Evolutionary conservation across 2,888 invertebrate species (phyloP).

Genomic region (Eupithecia insigniata): DNA sequence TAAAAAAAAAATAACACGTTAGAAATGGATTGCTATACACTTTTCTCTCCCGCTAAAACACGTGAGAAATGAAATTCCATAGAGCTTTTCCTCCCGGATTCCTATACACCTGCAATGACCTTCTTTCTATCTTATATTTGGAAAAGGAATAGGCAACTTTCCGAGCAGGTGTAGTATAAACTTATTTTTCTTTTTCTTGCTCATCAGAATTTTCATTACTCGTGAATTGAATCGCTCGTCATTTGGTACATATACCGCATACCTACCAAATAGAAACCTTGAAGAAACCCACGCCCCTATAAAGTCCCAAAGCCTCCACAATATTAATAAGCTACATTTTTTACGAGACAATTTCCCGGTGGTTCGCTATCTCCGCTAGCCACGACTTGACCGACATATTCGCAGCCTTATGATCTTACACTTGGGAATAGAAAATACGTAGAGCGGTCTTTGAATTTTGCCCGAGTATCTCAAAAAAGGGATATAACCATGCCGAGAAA

Average conservation of each 20-base stretch:
- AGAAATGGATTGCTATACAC: no score
- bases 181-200: no score
- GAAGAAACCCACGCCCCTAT: conserved; percentile 14
- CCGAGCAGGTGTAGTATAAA: no score
- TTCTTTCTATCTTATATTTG: no score
- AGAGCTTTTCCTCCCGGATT: no score
- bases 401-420: conserved; percentile 68
- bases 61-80: no score
- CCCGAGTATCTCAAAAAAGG: neutral
- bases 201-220: no score
- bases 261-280: conserved; percentile 15
- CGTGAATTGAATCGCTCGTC: no score
- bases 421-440: conserved; percentile 54
- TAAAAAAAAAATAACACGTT: no score
- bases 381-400: conserved; percentile 82
- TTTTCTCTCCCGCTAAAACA: no score
- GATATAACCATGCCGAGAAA: neutral
- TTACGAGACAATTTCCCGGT: conserved; percentile 63
- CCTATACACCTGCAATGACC: no score
- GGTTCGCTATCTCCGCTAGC: conserved; percentile 72
- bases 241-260: neutral
- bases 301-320: conserved; percentile 22
- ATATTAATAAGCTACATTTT: conserved; percentile 62
- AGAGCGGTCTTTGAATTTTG: conserved; percentile 37
- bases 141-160: no score